phyloP scores from a whole-genome alignment of 1,140 invertebrate genomes.

The Caenorhabditis inopinata region DNA sequence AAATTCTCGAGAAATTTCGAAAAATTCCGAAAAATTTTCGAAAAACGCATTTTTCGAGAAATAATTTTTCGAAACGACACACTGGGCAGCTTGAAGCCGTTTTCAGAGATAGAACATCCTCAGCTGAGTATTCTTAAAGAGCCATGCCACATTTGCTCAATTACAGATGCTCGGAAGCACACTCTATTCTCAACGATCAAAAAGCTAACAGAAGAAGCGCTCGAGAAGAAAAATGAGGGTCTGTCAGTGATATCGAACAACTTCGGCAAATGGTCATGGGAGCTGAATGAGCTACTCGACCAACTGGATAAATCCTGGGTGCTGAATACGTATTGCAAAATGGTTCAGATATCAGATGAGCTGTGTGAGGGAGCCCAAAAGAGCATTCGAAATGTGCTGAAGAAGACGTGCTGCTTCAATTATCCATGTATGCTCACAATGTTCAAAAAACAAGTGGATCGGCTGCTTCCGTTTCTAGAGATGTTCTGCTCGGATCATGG shows the following conservation, averaged over 20 bases:
- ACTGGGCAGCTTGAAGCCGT: too few relatives aligned
- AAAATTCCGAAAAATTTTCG: too few relatives aligned
- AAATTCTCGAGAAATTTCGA: too few relatives aligned
- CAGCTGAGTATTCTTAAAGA: too few relatives aligned
- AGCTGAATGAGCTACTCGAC: constrained; percentile 52
- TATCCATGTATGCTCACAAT: constrained; percentile 67
- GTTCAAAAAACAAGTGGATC: constrained; percentile 54
- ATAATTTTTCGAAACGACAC: too few relatives aligned
- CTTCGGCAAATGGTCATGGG: constrained; percentile 34
- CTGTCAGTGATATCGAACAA: constrained; percentile 1
- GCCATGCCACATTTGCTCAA: too few relatives aligned
- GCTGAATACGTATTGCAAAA: constrained; percentile 57
- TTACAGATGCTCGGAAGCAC: constrained; percentile 66
- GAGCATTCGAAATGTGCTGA: background rate
- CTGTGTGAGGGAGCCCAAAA: constrained; percentile 3
- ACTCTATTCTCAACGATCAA: constrained; percentile 68
- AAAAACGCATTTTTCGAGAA: too few relatives aligned
- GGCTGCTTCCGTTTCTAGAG: constrained; percentile 54
- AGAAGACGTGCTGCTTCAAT: constrained; percentile 51
- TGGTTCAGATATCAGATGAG: constrained; percentile 44
- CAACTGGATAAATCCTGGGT: constrained; percentile 56
- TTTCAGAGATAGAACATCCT: too few relatives aligned
- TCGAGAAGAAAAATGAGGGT: constrained; percentile 66
- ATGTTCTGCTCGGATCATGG: constrained; percentile 45
- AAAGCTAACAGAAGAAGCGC: constrained; percentile 68